Percentiles rank a stretch among this genome's conserved stretches.
Conservation (phyloP, 1,140 invertebrate genomes). For the Drosophila aff. region DNA sequence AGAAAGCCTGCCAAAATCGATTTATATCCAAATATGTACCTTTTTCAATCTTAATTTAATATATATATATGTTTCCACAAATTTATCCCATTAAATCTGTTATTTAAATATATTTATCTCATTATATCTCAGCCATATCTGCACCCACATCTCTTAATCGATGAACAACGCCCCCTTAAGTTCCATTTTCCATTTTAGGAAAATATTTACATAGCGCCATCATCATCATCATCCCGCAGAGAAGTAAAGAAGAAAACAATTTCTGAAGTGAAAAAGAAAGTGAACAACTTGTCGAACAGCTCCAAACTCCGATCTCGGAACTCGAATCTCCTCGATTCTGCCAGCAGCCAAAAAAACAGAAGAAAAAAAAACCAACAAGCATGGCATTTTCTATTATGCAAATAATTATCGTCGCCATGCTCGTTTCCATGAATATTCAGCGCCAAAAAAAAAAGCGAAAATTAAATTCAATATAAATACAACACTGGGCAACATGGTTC, state of each 20-base stretch:
- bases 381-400: slow-evolving; percentile 63
- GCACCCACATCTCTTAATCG: slow-evolving; percentile 1
- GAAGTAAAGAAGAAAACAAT: slow-evolving; percentile 21
- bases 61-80: neutral
- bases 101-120: no score
- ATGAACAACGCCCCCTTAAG: neutral
- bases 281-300: slow-evolving; percentile 49
- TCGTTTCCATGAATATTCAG: slow-evolving; percentile 46
- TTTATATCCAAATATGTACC: no score
- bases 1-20: no score
- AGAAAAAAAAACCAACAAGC: slow-evolving; percentile 17
- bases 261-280: slow-evolving; percentile 70
- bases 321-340: slow-evolving; percentile 27
- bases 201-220: slow-evolving; percentile 18
- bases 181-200: no score
- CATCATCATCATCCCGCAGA: slow-evolving; percentile 26
- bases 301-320: slow-evolving; percentile 1
- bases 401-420: slow-evolving; percentile 30
- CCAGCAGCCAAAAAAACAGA: slow-evolving; percentile 19
- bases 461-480: slow-evolving; percentile 17
- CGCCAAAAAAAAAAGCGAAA: slow-evolving; percentile 10
- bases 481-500: neutral
- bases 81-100: neutral
- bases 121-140: neutral
- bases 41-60: no score